These are phyloP conservation scores for Gambusia yucatana DNA, from an alignment of 2,797 vertebrate genomes.

Conservation along the genomic window DNA sequence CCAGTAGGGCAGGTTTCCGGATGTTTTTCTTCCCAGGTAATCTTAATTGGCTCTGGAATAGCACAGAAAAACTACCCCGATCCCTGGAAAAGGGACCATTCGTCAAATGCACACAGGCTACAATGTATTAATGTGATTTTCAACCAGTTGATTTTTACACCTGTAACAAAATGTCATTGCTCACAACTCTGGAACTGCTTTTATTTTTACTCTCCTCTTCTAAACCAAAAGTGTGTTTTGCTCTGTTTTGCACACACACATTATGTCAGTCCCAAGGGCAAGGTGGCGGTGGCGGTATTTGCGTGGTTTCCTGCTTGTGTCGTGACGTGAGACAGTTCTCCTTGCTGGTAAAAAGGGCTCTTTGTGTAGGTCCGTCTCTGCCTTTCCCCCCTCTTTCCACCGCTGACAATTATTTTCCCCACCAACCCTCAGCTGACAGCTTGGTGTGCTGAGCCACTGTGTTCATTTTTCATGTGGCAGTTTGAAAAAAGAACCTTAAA, in stretches of 20 bases:
- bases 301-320: constrained; percentile 79
- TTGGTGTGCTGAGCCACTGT: constrained; percentile 45
- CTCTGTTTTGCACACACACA: constrained; percentile 7
- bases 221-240: not conserved
- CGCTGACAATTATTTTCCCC: constrained; percentile 71
- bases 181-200: constrained; percentile 52
- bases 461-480: constrained; percentile 41
- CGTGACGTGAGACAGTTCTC: constrained; percentile 73
- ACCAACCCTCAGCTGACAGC: constrained; percentile 59
- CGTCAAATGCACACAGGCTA: constrained; percentile 1
- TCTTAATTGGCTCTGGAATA: not conserved
- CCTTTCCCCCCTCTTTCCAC: constrained; percentile 49
- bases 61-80: not conserved
- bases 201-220: constrained; percentile 29
- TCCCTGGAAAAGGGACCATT: not conserved
- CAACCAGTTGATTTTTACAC: constrained; percentile 82
- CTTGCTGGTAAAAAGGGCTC: constrained; percentile 68
- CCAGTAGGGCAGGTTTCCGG: not conserved
- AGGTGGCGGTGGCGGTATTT: constrained; percentile 54
- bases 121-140: constrained; percentile 62
- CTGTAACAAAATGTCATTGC: constrained; percentile 70
- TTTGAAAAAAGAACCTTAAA: not conserved
- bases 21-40: not conserved
- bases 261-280: constrained; percentile 46
- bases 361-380: constrained; percentile 67